Evolutionary conservation across 2,797 vertebrate genomes (phyloP), one percentile per base, ranked within the genome.

Genomic region (Leptoclinus maculatus): DNA sequence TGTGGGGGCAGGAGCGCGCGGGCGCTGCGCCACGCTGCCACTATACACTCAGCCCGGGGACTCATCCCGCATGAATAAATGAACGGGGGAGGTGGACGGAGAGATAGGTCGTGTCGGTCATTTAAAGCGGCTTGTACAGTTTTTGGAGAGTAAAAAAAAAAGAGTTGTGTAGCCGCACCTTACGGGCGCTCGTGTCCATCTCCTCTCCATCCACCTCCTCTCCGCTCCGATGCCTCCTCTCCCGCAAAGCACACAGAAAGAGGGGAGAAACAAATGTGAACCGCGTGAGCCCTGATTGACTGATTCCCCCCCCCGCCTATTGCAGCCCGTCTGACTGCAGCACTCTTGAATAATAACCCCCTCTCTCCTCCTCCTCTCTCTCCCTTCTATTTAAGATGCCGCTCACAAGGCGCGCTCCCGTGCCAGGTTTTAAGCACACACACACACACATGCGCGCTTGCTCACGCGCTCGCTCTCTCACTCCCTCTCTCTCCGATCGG

Each of bases 281-380:
- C 53, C 43, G 68, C 79, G 41, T 32, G 36, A 75, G 75, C 65
- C 49, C 41, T 83, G 86, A 86, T 51, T 84, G 84, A 84, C 78
- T 74, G 73, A 80, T 57, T 66, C 38, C 21, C 6, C 45, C 58
- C 38, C 32, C 17, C 8, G 39, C 57, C 41, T 45, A 80, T 43
- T 38, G 63, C 79, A 77, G 76, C 72, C 74, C 54, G 56, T 82
- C 87, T 80, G 83, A 90, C 88, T 90, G 91, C 92, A 87, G 88
- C 90, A 89, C 86, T 86, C 88, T 66, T 84, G 79, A 90, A 92
- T 90, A 90, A 89, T 86, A 83, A 69, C 83, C 64, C 79, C 82
- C 53, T 45, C 25, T 27, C 25, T 17, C 64, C 19, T 10, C 10
- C 74, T 59, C 68, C 76, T 23, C 51, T 49, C 69, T 21, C 71